Conservation (phyloP, 2,113 vertebrate species). For the Machaerirhynchus nigripectus region DNA sequence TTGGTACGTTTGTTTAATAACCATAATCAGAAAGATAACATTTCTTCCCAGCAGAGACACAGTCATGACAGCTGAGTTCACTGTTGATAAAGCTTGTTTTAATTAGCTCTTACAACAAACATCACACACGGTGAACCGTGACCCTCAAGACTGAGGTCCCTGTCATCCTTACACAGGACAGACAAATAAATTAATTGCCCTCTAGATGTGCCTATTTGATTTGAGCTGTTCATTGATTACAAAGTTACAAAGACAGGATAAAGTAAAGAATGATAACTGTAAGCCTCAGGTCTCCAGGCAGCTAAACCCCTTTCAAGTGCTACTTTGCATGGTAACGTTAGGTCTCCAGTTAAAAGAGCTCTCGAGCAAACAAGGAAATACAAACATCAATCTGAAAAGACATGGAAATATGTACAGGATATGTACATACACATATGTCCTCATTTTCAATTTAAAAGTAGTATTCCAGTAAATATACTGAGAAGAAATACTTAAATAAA, state of each 20-base stretch:
- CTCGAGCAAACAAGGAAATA: background rate
- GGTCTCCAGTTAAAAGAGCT: background rate
- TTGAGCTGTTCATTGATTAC: background rate
- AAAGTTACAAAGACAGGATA: background rate
- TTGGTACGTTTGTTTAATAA: background rate
- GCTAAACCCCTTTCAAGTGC: background rate
- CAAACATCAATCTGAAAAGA: background rate
- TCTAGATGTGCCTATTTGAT: background rate
- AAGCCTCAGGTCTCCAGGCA: background rate
- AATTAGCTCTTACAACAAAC: background rate
- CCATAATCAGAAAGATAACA: background rate
- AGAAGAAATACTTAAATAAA: background rate
- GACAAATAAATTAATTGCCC: background rate
- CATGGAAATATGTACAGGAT: background rate
- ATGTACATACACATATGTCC: background rate
- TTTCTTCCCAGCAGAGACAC: background rate
- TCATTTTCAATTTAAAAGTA: background rate
- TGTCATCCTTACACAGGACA: background rate
- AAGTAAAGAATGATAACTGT: background rate
- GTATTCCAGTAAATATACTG: background rate
- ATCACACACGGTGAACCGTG: fast-evolving
- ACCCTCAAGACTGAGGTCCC: background rate
- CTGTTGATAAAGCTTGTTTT: background rate
- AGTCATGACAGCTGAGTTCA: background rate
- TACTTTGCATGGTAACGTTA: background rate